Conservation (phyloP, 2,888 invertebrate genomes). For the Cheilosia scutellata region DNA sequence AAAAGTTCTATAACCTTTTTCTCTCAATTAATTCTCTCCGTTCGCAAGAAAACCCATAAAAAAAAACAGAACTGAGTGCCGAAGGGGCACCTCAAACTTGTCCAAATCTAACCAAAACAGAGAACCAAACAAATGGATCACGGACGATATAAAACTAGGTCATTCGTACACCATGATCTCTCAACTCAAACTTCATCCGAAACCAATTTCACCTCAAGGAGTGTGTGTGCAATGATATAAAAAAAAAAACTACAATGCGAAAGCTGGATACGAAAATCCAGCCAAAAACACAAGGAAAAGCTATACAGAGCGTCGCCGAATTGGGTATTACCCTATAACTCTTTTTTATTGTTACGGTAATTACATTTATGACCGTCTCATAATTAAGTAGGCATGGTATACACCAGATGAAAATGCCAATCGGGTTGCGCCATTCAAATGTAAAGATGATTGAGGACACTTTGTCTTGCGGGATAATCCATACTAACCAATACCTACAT, state of each 20-base stretch:
- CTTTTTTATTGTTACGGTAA: neutral
- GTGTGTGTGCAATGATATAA: neutral
- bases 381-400: too few species aligned
- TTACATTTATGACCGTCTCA: too few species aligned
- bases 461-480: too few species aligned
- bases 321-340: neutral
- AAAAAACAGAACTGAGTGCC: neutral
- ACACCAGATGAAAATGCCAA: too few species aligned
- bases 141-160: slow-evolving; percentile 15
- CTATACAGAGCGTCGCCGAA: neutral
- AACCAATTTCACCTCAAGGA: slow-evolving; percentile 18
- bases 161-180: slow-evolving; percentile 27
- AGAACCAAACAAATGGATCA: slow-evolving; percentile 23
- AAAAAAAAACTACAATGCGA: neutral
- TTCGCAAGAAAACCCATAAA: neutral
- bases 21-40: neutral
- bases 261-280: slow-evolving; percentile 1
- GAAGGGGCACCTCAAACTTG: neutral
- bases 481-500: too few species aligned
- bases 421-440: too few species aligned
- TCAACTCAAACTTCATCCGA: slow-evolving; percentile 14
- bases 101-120: slow-evolving; percentile 1
- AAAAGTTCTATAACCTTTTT: neutral
- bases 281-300: neutral
- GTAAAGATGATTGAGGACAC: too few species aligned